Percentiles rank a stretch among this genome's conserved stretches.
These are phyloP conservation scores for Sminthurides bifidus DNA, from an alignment of 1,140 invertebrate species.

Conservation along the genomic window DNA sequence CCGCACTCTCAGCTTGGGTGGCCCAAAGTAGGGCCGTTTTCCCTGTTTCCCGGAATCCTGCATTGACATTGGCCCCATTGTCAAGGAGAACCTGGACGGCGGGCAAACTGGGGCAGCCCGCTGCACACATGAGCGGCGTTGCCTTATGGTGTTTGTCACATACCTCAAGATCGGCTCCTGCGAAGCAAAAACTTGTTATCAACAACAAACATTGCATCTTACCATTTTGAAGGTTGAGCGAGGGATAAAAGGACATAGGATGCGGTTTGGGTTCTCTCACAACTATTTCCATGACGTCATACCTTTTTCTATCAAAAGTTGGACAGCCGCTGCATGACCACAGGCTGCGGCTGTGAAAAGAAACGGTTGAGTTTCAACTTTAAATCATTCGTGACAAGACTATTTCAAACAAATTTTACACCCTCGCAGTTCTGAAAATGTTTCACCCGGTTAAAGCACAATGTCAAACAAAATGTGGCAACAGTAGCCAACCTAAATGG, in stretches of 20 bases:
- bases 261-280: too few species aligned
- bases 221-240: neutral
- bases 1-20: conserved; percentile 20
- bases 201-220: neutral
- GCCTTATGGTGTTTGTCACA: conserved; percentile 54
- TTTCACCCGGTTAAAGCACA: too few species aligned
- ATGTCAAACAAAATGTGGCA: too few species aligned
- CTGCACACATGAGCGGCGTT: conserved; percentile 46
- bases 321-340: conserved; percentile 18
- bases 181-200: neutral
- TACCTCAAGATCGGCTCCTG: conserved; percentile 49
- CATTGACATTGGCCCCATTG: conserved; percentile 26
- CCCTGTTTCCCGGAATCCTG: conserved; percentile 23
- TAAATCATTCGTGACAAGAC: neutral
- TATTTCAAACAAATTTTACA: neutral
- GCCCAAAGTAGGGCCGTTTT: conserved; percentile 26
- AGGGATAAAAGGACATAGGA: neutral
- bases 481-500: neutral
- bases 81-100: conserved; percentile 16
- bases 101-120: conserved; percentile 5
- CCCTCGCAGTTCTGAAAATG: too few species aligned
- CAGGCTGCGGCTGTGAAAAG: conserved; percentile 11
- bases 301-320: conserved; percentile 22
- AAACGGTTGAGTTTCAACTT: neutral
- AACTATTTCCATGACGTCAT: too few species aligned